These are phyloP conservation scores for Labroides dimidiatus DNA, from an alignment of 2,797 vertebrate genomes.

Conservation along the genomic window DNA sequence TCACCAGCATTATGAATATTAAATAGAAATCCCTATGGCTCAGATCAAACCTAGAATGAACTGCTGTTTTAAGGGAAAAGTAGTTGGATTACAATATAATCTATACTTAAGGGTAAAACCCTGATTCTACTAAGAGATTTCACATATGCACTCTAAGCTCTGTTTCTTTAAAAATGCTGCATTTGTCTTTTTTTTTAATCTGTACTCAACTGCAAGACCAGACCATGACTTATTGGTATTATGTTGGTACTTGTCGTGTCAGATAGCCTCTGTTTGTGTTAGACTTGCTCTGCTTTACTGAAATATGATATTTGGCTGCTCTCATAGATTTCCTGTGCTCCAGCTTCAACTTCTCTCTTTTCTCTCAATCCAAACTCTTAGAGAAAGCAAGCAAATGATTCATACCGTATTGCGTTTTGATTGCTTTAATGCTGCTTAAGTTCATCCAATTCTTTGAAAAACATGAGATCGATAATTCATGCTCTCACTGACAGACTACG, in stretches of 20 bases:
- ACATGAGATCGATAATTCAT: no score
- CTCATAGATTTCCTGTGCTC: neutral
- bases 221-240: neutral
- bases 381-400: no score
- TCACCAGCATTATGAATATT: conserved; percentile 57
- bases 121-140: conserved; percentile 40
- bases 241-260: neutral
- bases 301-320: neutral
- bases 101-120: conserved; percentile 25
- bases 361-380: no score
- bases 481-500: no score
- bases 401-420: no score
- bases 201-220: neutral
- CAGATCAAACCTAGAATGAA: conserved; percentile 40
- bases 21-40: conserved; percentile 45
- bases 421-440: no score
- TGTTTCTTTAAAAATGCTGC: conserved; percentile 1
- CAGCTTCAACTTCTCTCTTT: neutral
- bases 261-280: neutral
- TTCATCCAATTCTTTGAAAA: no score
- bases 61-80: conserved; percentile 41
- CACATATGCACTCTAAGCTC: conserved; percentile 3
- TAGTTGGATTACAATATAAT: conserved; percentile 58
- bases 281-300: neutral
- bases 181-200: neutral